These are phyloP conservation scores for Notothenia rossii DNA, from an alignment of 2,113 vertebrate species.

Conservation along the genomic window DNA sequence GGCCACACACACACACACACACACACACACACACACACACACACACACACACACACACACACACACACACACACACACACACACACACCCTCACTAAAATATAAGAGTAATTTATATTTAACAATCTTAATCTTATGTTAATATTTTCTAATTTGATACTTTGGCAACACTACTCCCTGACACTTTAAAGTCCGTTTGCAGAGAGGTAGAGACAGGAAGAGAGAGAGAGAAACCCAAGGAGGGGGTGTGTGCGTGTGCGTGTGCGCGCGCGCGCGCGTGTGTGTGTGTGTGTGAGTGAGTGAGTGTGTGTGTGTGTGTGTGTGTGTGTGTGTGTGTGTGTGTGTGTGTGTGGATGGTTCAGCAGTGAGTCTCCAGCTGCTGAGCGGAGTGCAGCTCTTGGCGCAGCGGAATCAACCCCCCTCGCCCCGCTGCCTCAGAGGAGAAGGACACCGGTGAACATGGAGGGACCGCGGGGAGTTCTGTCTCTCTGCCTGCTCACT, in stretches of 20 bases:
- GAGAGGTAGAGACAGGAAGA: not conserved
- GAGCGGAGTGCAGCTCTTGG: conserved; percentile 55
- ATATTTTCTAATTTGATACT: too few species aligned
- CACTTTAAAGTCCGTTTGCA: too few species aligned
- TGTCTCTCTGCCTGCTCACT: conserved; percentile 26
- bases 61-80: too few species aligned
- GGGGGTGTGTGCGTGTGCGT: not conserved
- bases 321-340: conserved; percentile 8
- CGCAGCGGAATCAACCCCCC: not conserved
- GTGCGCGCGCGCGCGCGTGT: not conserved
- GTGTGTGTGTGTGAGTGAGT: not conserved
- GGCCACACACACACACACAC: too few species aligned
- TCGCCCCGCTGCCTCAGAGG: not conserved
- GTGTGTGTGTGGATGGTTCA: conserved; percentile 36
- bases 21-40: too few species aligned
- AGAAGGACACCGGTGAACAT: conserved; percentile 51
- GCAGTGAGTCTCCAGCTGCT: conserved; percentile 70
- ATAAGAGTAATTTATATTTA: too few species aligned
- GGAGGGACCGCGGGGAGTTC: conserved; percentile 19
- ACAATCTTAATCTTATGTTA: too few species aligned
- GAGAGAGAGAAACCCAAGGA: conserved; percentile 12
- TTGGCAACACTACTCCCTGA: too few species aligned
- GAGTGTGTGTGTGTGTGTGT: conserved; percentile 9
- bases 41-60: too few species aligned
- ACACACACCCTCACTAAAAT: too few species aligned